phyloP scores from a whole-genome alignment of 2,113 vertebrate genomes.

The Ariopsis seemanni region DNA sequence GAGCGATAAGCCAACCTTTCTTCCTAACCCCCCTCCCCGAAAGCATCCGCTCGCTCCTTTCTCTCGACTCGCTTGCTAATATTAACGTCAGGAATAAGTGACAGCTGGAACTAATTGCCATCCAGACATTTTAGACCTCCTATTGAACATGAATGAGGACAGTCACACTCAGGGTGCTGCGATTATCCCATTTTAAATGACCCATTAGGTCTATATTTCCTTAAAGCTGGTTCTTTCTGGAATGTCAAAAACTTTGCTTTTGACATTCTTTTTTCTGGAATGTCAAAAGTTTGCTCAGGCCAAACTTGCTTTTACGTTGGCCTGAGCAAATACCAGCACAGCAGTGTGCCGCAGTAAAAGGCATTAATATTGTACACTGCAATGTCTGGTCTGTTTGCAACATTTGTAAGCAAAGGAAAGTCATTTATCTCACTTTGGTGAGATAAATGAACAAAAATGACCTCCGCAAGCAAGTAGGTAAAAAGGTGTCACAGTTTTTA shows the following conservation, averaged over 20 bases:
- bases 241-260: background rate
- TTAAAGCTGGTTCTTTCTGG: no score
- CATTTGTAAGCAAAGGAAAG: constrained; percentile 7
- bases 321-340: background rate
- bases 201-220: no score
- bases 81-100: constrained; percentile 49
- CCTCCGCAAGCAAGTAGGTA: background rate
- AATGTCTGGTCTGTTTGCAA: constrained; percentile 16
- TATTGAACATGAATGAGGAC: constrained; percentile 43
- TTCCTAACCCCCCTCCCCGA: background rate
- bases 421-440: constrained; percentile 39
- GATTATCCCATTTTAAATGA: no score
- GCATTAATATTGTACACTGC: background rate
- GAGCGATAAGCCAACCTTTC: constrained; percentile 1
- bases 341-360: background rate
- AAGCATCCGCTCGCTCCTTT: background rate
- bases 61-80: constrained; percentile 34
- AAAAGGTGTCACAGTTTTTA: constrained; percentile 5
- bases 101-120: constrained; percentile 65
- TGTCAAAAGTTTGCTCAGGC: background rate
- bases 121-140: constrained; percentile 58
- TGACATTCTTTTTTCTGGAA: no score
- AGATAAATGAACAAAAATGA: constrained; percentile 48
- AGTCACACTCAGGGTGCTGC: constrained; percentile 27
- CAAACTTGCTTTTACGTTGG: background rate